These are phyloP conservation scores for Pheucticus melanocephalus DNA, from an alignment of 2,113 vertebrate species.

Conservation along the genomic window DNA sequence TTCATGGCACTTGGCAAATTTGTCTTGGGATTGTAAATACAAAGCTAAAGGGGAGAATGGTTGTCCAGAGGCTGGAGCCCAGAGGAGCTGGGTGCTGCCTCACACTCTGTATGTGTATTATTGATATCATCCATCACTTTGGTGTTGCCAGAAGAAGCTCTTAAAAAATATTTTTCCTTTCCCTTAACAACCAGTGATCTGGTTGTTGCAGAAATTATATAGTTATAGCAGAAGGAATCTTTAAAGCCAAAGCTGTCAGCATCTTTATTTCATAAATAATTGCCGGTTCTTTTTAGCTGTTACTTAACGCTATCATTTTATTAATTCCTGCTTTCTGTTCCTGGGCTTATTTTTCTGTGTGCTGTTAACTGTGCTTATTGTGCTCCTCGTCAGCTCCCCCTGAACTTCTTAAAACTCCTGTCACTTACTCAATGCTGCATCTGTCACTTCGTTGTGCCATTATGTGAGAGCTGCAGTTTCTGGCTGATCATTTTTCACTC, in stretches of 20 bases:
- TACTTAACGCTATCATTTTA: conserved; percentile 60
- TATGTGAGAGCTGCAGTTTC: not conserved
- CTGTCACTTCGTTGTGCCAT: conserved; percentile 30
- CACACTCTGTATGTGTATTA: fast-evolving
- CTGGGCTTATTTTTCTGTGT: not conserved
- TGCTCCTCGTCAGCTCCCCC: conserved; percentile 9
- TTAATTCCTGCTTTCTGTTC: conserved; percentile 62
- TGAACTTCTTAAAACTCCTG: conserved; percentile 33
- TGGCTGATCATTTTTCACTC: conserved; percentile 17
- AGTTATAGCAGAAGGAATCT: not conserved
- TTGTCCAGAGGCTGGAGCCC: not conserved
- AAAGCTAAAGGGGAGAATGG: not conserved
- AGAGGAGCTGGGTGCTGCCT: not conserved
- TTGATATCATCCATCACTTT: not conserved
- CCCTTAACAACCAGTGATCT: not conserved
- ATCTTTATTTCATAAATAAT: conserved; percentile 53
- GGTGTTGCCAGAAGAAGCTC: not conserved
- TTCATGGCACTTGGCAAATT: not conserved
- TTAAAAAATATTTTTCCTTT: not conserved
- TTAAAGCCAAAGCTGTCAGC: conserved; percentile 36
- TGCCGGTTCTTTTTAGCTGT: conserved; percentile 56
- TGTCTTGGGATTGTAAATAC: not conserved
- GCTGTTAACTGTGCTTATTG: conserved; percentile 27
- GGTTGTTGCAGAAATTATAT: conserved; percentile 30
- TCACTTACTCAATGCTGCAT: not conserved